phyloP scores from a whole-genome alignment of 2,797 vertebrate species.

The Micrastur ruficollis region DNA sequence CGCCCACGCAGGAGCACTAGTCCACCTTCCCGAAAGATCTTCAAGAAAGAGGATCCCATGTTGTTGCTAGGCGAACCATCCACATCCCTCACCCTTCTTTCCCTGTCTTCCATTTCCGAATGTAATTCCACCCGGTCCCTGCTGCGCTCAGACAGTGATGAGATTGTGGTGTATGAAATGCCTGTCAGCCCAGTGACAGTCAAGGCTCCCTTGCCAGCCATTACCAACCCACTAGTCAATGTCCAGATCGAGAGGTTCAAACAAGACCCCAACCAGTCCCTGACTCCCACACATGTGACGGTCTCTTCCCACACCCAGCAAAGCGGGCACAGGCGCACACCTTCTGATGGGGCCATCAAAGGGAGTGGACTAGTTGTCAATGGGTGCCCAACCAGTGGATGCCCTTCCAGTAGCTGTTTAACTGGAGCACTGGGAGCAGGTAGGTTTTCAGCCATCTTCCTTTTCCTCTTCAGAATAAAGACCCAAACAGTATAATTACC shows the following conservation, averaged over 20 bases:
- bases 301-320: constrained; percentile 75
- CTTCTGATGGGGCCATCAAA: constrained; percentile 94
- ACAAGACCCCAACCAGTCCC: constrained; percentile 89
- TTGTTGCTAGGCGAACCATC: constrained; percentile 77
- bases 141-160: constrained; percentile 90
- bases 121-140: constrained; percentile 94
- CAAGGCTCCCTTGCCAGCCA: constrained; percentile 66
- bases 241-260: constrained; percentile 94
- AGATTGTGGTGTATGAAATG: constrained; percentile 86
- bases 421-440: constrained; percentile 73
- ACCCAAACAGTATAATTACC: neutral
- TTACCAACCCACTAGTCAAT: constrained; percentile 90
- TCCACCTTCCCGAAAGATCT: constrained; percentile 89
- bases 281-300: constrained; percentile 93
- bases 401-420: constrained; percentile 76
- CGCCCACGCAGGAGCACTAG: constrained; percentile 86
- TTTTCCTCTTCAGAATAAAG: neutral
- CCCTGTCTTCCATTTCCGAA: constrained; percentile 92
- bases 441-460: constrained; percentile 56
- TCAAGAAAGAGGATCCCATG: constrained; percentile 81
- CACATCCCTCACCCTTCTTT: constrained; percentile 87
- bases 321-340: constrained; percentile 84
- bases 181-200: constrained; percentile 75
- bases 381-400: constrained; percentile 71
- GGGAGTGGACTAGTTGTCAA: constrained; percentile 70